A percentile compares a stretch with the other conserved stretches of the same genome.
These are phyloP conservation scores for Boleophthalmus pectinirostris DNA, from an alignment of 2,113 vertebrate genomes.

Conservation along the genomic window DNA sequence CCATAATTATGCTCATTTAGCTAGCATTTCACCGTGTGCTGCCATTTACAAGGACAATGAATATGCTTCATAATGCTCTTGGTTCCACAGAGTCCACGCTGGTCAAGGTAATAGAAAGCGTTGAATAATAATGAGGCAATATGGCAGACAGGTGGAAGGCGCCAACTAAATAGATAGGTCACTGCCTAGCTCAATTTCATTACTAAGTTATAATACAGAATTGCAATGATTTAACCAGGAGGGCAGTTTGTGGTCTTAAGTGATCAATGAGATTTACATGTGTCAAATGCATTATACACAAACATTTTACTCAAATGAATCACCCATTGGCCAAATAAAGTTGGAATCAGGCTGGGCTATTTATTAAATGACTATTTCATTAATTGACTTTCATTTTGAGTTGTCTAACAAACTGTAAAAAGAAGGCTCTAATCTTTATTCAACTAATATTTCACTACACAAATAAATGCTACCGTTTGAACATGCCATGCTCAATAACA, in stretches of 20 bases:
- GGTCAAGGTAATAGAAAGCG: conserved; percentile 40
- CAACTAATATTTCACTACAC: neutral
- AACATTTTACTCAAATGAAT: neutral
- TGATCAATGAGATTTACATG: neutral
- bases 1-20: conserved; percentile 70
- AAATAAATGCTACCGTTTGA: neutral
- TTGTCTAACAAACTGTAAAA: neutral
- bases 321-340: neutral
- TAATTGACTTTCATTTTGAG: neutral
- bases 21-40: conserved; percentile 51
- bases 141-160: conserved; percentile 12
- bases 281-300: neutral
- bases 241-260: neutral
- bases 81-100: conserved; percentile 38
- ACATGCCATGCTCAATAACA: neutral
- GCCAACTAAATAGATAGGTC: conserved; percentile 7
- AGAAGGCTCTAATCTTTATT: neutral
- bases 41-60: conserved; percentile 64
- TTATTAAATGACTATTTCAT: too few species aligned
- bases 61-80: conserved; percentile 43
- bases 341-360: neutral
- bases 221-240: neutral
- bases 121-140: conserved; percentile 28
- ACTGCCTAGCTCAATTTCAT: neutral
- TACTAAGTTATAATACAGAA: neutral